These are phyloP conservation scores for Percopsis transmontana DNA, from an alignment of 2,113 vertebrate species.

Conservation along the genomic window DNA sequence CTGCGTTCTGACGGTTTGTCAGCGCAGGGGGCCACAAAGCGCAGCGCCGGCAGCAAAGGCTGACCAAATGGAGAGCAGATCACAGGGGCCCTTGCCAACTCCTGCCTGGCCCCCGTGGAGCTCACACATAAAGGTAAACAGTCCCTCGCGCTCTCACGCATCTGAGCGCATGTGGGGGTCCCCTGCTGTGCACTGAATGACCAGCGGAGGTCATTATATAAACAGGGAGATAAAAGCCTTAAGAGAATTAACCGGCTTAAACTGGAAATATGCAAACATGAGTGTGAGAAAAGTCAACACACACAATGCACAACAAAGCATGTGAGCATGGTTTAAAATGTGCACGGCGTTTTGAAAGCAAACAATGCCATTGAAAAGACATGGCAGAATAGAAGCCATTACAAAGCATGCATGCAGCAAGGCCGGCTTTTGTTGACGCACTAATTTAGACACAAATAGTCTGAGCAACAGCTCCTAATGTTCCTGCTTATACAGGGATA, in stretches of 20 bases:
- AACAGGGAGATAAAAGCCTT: conserved; percentile 4
- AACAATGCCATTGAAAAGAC: too few relatives aligned
- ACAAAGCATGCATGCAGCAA: too few relatives aligned
- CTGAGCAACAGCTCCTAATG: too few relatives aligned
- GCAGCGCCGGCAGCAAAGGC: conserved; percentile 31
- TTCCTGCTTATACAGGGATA: too few relatives aligned
- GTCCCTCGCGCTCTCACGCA: conserved; percentile 19
- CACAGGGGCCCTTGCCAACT: conserved; percentile 19
- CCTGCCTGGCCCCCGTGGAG: conserved; percentile 7
- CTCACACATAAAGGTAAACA: conserved; percentile 40
- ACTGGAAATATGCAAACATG: not conserved
- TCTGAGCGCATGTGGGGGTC: conserved; percentile 9
- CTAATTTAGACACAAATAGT: too few relatives aligned
- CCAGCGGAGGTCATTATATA: conserved; percentile 6
- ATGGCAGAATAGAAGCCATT: too few relatives aligned
- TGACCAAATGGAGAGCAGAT: conserved; percentile 16
- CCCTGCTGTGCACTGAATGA: conserved; percentile 8
- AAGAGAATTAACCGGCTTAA: not conserved
- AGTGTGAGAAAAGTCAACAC: not conserved
- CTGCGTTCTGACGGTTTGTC: conserved; percentile 38
- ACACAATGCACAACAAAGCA: not conserved
- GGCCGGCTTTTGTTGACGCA: too few relatives aligned
- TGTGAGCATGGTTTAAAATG: not conserved
- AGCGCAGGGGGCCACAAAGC: conserved; percentile 29
- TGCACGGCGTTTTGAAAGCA: too few relatives aligned